Evolutionary conservation across 2,888 invertebrate species (phyloP), one percentile per base, ranked within the genome.

Genomic region (Torymus tubicola): DNA sequence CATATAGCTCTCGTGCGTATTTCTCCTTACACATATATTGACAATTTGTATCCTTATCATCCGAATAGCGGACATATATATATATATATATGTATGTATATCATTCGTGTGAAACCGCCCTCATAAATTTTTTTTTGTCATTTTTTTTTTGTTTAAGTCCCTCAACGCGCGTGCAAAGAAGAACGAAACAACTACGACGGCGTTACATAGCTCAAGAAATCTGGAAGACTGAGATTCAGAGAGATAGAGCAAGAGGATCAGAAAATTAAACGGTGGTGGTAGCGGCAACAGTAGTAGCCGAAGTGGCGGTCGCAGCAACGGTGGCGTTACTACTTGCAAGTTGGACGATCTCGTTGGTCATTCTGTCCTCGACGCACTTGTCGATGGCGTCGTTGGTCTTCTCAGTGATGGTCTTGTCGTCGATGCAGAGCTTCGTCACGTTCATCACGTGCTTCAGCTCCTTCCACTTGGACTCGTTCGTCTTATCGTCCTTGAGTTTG

Each of bases 361-460:
- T 63, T 52, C 55, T 72, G 3, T 82, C 73, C 21, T 81, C 82
- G 52, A 78, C 81, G 68, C 82, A 81, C 58, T 81, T 79, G 21
- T 81, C 76, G 53, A 81, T 42, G 12, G 31, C 50, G 5, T 75
- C 76, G 18, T 42, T 69, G 60, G 12, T 73, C 42, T 77, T 79
- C 4, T 78, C 82, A 13, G 16, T 14, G 18, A 75, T 12, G 11
- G 63, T 21, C 12, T 73, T 78, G 53, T 75, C 64, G 24, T 79
- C 78, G n/a, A 82, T 42, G 57, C 82, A 82, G 58, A 1, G 16
- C 57, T 65, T 79, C 5, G 82, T 82, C 12, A 81, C 55, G 18
- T 64, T 69, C 50, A 76, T 42, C 10, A 82, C 72, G 50, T 75
- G 60, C 61, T 81, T 81, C 2, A 82, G 60, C 13, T 78, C 75